Conservation (phyloP, 30 jellyfish, hydroid and myxozoan genomes). For the Turritopsis rubra region DNA sequence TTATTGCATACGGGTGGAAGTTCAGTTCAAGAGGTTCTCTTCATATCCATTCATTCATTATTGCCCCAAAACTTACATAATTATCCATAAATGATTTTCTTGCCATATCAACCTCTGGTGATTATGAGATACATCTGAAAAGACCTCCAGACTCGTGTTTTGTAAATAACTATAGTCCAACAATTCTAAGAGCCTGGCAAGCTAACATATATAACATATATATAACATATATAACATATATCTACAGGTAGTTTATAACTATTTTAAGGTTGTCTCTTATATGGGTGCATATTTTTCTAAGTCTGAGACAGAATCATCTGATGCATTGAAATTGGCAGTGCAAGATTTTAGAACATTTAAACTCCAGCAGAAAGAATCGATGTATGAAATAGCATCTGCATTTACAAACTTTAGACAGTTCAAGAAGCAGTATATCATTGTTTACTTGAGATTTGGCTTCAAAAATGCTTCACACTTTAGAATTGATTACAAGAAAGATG, state of each 20-base stretch:
- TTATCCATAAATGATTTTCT: not conserved
- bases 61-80: not conserved
- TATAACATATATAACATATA: no score
- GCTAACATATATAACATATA: no score
- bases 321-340: conserved; percentile 1
- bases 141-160: conserved; percentile 17
- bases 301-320: not conserved
- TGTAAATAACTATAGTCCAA: conserved; percentile 11
- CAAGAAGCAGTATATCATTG: conserved; percentile 18
- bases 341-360: not conserved
- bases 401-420: not conserved
- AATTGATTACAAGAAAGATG: not conserved
- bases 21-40: conserved; percentile 12
- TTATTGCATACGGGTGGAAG: conserved; percentile 3
- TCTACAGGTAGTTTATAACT: not conserved
- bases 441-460: conserved; percentile 10
- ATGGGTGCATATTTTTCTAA: conserved; percentile 13
- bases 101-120: not conserved
- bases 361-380: not conserved
- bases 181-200: conserved; percentile 7
- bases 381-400: not conserved
- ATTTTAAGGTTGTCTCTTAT: not conserved
- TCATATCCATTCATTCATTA: conserved; percentile 2
- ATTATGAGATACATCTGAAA: conserved; percentile 17
- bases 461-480: not conserved